Conservation (phyloP, 2,113 vertebrate genomes). For the Porphyrio hochstetteri region DNA sequence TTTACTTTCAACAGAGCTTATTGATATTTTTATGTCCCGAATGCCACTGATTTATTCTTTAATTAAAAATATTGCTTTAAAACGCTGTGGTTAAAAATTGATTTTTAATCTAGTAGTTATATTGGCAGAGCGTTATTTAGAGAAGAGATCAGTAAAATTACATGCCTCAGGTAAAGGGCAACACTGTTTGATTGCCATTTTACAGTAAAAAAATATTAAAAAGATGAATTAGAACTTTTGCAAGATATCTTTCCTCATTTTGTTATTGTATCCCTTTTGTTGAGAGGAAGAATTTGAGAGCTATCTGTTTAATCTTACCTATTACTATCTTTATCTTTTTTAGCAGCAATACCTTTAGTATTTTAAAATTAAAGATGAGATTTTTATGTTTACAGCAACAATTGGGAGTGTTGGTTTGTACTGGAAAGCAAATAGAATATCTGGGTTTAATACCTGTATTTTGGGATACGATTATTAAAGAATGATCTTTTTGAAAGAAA, state of each 20-base stretch:
- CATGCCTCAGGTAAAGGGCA: not conserved
- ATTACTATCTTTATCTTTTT: not conserved
- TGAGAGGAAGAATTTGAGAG: not conserved
- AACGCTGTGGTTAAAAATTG: not conserved
- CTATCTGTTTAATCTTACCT: not conserved
- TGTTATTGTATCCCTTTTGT: not conserved
- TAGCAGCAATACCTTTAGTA: not conserved
- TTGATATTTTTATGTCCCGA: not conserved
- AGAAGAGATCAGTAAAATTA: not conserved
- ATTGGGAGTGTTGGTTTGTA: not conserved
- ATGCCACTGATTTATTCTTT: not conserved
- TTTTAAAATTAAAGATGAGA: not conserved
- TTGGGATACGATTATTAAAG: not conserved
- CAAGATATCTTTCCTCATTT: not conserved
- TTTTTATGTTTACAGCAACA: not conserved
- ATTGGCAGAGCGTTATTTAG: not conserved
- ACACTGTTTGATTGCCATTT: not conserved
- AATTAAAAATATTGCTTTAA: not conserved
- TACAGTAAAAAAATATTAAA: not conserved
- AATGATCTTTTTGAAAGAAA: not conserved
- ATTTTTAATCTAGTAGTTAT: constrained; percentile 17
- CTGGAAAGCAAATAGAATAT: not conserved
- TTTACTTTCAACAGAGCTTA: not conserved
- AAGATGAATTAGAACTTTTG: not conserved
- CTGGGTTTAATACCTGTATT: not conserved